Evolutionary conservation across 2,113 vertebrate species (phyloP), one percentile per base, ranked within the genome.

Genomic region (Lepisosteus osseus): DNA sequence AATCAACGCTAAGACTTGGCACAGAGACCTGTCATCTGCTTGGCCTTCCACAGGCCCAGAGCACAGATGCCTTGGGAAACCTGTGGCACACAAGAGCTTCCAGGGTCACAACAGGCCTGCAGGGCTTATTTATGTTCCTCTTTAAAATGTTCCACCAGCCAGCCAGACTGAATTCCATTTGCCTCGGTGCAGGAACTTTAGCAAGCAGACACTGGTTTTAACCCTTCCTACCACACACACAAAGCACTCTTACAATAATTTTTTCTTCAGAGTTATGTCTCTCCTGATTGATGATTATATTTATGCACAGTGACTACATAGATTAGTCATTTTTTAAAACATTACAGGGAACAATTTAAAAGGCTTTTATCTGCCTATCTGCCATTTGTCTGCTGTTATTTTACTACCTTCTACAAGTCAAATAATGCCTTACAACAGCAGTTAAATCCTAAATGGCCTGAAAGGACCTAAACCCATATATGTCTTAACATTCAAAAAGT

Each of bases 171-270:
- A 69, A 69, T 69, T 14, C 61, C 17, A 12, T 7, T 64, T 42
- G 14, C 43, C 57, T 3, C 11, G 12, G 57, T 63, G 44, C 15
- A 45, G 69, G n/a, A 29, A 47, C 47, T 51, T 61, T 17, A 29
- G 8, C 45, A 62, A 12, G 55, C 29, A 71, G 29, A 45, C 7
- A 56, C 59, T n/a, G 57, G 44, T 56, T 59, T 69, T 13, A 41
- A 64, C 61, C 62, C 8, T 13, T 56, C 14, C 29, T 54, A 79
- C 79, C 80, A 77, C 79, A 83, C 80, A 81, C 12, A 14, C 55
- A 70, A 51, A 51, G 47, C 47, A 51, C 47, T 51, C 9, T 51
- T 9, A 6, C 5, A 51, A 1, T 51, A 1, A 1, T 9, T 51
- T 9, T 9, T 51, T 51, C 47, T 51, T 9, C 47, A 5, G 5